Evolutionary conservation across 2,888 invertebrate species (phyloP), one percentile per base, ranked within the genome.

Genomic region (Xestia xanthographa): DNA sequence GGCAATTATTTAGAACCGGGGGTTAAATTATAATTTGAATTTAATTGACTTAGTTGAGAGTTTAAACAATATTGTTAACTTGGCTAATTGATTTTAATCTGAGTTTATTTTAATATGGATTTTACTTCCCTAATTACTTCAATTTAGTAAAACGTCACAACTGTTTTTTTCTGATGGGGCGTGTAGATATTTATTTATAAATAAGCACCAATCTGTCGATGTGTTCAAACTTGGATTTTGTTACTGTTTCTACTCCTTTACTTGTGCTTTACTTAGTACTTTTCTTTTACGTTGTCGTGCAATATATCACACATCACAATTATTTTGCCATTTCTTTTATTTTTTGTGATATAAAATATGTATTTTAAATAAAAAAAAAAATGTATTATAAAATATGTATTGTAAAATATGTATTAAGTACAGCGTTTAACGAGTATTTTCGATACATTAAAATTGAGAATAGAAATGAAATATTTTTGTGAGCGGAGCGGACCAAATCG

Each of bases 41-140:
- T 69, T 48, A 63, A 67, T 82, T 82, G n/a, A 48, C 56, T 76
- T 66, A 22, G 56, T 70, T 71, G n/a, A 70, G 34, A 68, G 29
- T 75, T 81, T 67, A 26, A 58, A 58, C 62, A 41, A 41, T 14
- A 63, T 56, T 53, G 26, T 53, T 17, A 70, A 62, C 60, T 48
- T 29, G 11, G 11, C 12, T 38, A 53, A 22, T 62, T 79, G 9
- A 53, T 77, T 79, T 77, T 50, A 60, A 34, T 79, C 34, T 38
- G 34, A 14, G 34, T 69, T 34, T 26, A 79, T 79, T 77, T 53
- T 41, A 20, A 45, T 56, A n/a, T 1, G 34, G 14, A 45, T 38
- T 62, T 45, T 43, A 60, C 22, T 43, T n/a, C 5, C 14, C 29
- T 29, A 26, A 53, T 43, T 29, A 17, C 14, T 20, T 34, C 1